Evolutionary conservation across 2,888 invertebrate genomes (phyloP), one percentile per base, ranked within the genome.

Genomic region (Xestia c-nigrum): DNA sequence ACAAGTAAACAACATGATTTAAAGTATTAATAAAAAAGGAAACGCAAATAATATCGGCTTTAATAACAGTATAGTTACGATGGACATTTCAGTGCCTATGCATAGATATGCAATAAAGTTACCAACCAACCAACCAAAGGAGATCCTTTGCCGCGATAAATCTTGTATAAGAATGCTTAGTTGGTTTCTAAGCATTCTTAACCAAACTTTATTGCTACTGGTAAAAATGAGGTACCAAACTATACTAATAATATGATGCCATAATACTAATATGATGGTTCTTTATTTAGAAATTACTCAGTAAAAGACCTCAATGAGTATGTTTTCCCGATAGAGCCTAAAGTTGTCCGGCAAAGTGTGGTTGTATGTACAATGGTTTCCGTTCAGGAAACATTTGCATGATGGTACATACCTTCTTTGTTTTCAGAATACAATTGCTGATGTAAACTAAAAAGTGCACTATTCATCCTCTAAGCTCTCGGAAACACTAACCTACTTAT

Each of bases 401-500:
- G 9, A 3, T 50, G 50, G 7, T 21, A 21, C 21, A 50, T 10
- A 3, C 19, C 7, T 55, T 55, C 52, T 57, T 24, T 24, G 5
- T 24, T 24, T 57, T 24, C n/a, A 57, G 12, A 57, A 55, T n/a
- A 55, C 12, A 71, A 43, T 47, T 12, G 12, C 12, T 46, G n/a
- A n/a, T 46, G 0, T 14, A 31, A 63, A 24, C 9, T n/a, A 14
- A 71, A 64, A 24, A 55, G 47, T 47, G 40, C 31, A 10, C 47
- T 10, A 72, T 78, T 64, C 5, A 66, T 78, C 3, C 14, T 59
- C 55, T 38, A 14, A 72, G 14, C 46, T 75, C 24, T 70, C 40
- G 55, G 69, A 83, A 78, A 72, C 24, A 81, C 72, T 69, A 61
- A 52, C 19, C 10, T 55, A 52, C 19, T 7, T 55, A 73, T 70